Conservation (phyloP, 1,140 invertebrate genomes). For the Lordiphosa clarofinis region DNA sequence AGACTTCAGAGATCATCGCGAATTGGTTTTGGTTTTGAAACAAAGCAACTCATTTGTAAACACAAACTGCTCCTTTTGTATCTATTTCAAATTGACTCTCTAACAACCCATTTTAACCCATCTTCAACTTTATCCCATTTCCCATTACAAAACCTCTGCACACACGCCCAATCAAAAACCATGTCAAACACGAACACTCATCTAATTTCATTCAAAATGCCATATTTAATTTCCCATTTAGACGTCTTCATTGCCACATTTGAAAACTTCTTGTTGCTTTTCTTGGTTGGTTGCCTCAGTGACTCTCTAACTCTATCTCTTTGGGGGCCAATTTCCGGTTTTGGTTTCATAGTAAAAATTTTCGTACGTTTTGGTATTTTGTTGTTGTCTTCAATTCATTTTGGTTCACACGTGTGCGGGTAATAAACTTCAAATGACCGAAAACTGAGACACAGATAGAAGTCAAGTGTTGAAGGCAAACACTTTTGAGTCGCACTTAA, state of each 20-base stretch:
- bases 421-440: slow-evolving; percentile 76
- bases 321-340: slow-evolving; percentile 61
- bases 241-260: slow-evolving; percentile 60
- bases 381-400: slow-evolving; percentile 6
- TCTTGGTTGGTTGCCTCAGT: slow-evolving; percentile 22
- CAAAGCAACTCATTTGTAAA: too few relatives aligned
- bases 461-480: slow-evolving; percentile 48
- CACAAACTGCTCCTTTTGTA: too few relatives aligned
- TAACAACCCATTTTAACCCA: too few relatives aligned
- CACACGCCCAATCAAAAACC: slow-evolving; percentile 39
- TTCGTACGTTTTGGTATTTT: slow-evolving; percentile 69
- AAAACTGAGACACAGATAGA: slow-evolving; percentile 37
- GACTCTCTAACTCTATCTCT: slow-evolving; percentile 24
- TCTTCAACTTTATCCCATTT: too few relatives aligned
- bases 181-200: slow-evolving; percentile 39
- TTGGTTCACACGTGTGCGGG: slow-evolving; percentile 73
- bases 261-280: slow-evolving; percentile 24
- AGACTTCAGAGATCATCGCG: too few relatives aligned
- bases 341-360: slow-evolving; percentile 64
- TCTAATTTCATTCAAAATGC: slow-evolving; percentile 67
- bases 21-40: too few relatives aligned
- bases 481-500: slow-evolving; percentile 40
- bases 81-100: too few relatives aligned
- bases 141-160: too few relatives aligned
- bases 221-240: slow-evolving; percentile 73